Conservation (phyloP, 1,140 invertebrate genomes). For the Elymnias hypermnestra region DNA sequence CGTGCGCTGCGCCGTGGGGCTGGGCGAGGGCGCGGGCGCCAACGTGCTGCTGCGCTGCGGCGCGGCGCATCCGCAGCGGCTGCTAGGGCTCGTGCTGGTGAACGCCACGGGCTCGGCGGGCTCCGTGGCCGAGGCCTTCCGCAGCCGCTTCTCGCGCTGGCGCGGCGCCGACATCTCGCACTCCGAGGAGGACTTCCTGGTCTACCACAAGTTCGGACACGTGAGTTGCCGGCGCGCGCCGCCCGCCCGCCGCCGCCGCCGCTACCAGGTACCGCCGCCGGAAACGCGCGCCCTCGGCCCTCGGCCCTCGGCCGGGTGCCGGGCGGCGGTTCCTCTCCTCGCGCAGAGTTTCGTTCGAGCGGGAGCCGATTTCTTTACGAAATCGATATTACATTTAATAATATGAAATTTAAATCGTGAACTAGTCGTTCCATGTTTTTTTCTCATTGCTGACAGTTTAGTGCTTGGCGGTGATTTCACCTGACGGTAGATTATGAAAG, state of each 20-base stretch:
- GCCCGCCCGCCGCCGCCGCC: slow-evolving; percentile 37
- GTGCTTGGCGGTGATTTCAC: too few relatives aligned
- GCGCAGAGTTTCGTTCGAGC: too few relatives aligned
- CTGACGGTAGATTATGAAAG: too few relatives aligned
- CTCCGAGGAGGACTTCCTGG: slow-evolving; percentile 88
- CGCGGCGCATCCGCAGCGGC: slow-evolving; percentile 84
- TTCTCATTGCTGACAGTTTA: too few relatives aligned
- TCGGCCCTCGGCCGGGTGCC: too few relatives aligned
- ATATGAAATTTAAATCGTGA: too few relatives aligned
- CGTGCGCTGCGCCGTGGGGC: slow-evolving; percentile 86
- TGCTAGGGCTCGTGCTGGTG: slow-evolving; percentile 87
- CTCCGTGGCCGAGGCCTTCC: slow-evolving; percentile 91
- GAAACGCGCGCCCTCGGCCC: too few relatives aligned
- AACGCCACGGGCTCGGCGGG: slow-evolving; percentile 93
- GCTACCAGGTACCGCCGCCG: slow-evolving; percentile 63
- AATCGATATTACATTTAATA: too few relatives aligned
- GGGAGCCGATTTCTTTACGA: too few relatives aligned
- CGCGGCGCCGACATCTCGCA: slow-evolving; percentile 83
- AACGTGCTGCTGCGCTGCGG: slow-evolving; percentile 92
- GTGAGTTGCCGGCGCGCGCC: slow-evolving; percentile 79
- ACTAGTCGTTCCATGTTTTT: too few relatives aligned
- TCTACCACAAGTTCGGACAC: slow-evolving; percentile 94
- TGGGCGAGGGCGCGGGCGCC: slow-evolving; percentile 93
- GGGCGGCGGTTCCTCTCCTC: too few relatives aligned
- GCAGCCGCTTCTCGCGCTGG: slow-evolving; percentile 89